Evolutionary conservation across 2,888 invertebrate species (phyloP), one percentile per base, ranked within the genome.

Genomic region (Pandemis corylana): DNA sequence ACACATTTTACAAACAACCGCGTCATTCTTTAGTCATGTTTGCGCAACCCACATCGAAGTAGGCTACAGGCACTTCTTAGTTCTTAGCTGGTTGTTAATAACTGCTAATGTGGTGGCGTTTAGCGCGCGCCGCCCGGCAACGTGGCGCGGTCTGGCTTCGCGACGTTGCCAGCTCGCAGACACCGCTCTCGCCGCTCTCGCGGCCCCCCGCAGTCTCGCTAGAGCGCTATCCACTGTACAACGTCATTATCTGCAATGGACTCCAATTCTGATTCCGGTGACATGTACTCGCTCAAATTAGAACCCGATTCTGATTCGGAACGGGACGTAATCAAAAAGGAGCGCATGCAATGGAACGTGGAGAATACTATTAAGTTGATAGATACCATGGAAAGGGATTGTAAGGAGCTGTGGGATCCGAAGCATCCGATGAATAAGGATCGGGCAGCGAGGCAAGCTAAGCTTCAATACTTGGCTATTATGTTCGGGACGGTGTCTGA

Each of bases 161-260:
- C 82, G 84, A 81, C 80, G 93, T 91, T 92, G 93, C 90, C 91
- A 85, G 83, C 87, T 83, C 83, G 87, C 79, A 79, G 90, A 90
- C 90, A 90, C 89, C 89, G 88, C 84, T 89, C 87, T 89, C 90
- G 84, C 79, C 82, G 85, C 88, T 89, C 89, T 87, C 89, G 76
- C 76, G 78, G 78, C 77, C 77, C 82, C 84, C 84, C 85, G 88
- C 91, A 93, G 93, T 93, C 91, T 93, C 92, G 90, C 92, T 92
- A 93, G 92, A 93, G 90, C 90, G 85, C 83, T 81, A 84, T 82
- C 80, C 81, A 85, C 83, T 84, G 81, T 81, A 83, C 81, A 81
- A 88, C 91, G 90, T 82, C 79, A 82, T 83, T 80, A 79, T 59
- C 56, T 65, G 78, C 79, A 77, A 93, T 93, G 93, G 90, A 92